Conservation (phyloP, 2,888 invertebrate genomes). For the Metopia argyrocephala region DNA sequence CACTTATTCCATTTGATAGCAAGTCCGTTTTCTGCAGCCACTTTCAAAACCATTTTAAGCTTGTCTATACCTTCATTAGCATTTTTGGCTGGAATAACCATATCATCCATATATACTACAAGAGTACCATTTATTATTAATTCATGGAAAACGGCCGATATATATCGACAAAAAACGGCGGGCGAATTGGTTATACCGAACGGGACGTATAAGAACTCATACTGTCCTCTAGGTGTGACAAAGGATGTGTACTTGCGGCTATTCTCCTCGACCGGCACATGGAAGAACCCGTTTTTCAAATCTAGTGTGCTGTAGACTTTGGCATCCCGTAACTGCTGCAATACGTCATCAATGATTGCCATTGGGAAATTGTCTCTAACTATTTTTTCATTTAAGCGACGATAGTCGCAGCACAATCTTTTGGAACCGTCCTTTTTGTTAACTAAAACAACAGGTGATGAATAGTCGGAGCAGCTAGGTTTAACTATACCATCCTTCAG, state of each 20-base stretch:
- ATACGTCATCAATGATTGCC: background rate
- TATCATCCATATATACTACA: constrained; percentile 58
- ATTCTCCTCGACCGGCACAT: too few species aligned
- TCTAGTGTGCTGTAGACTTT: too few species aligned
- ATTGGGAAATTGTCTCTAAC: background rate
- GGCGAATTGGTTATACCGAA: constrained; percentile 49
- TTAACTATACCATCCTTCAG: background rate
- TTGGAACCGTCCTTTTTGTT: constrained; percentile 9
- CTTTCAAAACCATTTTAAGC: too few species aligned
- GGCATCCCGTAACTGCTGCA: too few species aligned
- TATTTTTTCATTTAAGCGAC: background rate
- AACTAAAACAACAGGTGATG: constrained; percentile 27
- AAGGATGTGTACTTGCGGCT: too few species aligned
- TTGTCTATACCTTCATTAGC: constrained; percentile 9
- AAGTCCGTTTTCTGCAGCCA: too few species aligned
- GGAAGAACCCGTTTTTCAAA: too few species aligned
- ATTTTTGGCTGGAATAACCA: constrained; percentile 41
- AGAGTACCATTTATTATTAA: constrained; percentile 39
- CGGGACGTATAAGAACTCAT: background rate
- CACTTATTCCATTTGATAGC: background rate
- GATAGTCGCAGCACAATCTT: background rate
- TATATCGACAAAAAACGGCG: constrained; percentile 56
- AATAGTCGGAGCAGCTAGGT: background rate
- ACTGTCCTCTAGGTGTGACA: background rate
- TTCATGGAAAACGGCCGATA: constrained; percentile 51